Percentiles rank a stretch among this genome's conserved stretches.
Conservation (phyloP, 1,140 invertebrate genomes). For the Acyrthosiphon pisum region DNA sequence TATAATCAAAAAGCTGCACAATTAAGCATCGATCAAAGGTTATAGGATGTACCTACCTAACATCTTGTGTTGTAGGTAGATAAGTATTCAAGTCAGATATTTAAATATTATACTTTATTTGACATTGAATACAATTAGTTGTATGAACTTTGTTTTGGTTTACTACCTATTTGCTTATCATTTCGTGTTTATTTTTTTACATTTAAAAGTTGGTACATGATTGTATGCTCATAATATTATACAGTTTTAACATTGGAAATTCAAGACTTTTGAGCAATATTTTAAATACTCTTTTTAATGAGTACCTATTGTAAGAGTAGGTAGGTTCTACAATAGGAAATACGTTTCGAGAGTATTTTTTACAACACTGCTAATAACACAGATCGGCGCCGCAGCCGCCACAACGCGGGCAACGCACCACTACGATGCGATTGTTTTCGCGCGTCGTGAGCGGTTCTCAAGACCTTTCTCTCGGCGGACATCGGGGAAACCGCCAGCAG, state of each 20-base stretch:
- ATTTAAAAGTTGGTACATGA: neutral
- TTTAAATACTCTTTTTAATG: too few relatives aligned
- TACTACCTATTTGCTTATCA: neutral
- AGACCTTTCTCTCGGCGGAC: slow-evolving; percentile 15
- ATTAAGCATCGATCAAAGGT: neutral
- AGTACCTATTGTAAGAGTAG: too few relatives aligned
- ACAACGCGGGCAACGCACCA: neutral
- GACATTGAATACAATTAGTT: too few relatives aligned
- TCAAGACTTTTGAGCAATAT: too few relatives aligned
- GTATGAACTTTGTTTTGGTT: neutral
- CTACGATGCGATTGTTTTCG: slow-evolving; percentile 5
- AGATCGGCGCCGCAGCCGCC: neutral
- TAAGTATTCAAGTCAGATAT: too few relatives aligned
- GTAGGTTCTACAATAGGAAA: neutral
- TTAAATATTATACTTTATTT: too few relatives aligned
- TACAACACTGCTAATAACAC: neutral
- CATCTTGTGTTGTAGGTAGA: neutral
- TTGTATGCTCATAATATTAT: neutral
- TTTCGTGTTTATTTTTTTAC: neutral
- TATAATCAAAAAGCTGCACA: too few relatives aligned
- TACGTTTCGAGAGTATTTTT: neutral
- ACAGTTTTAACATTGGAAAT: neutral
- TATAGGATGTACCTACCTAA: neutral
- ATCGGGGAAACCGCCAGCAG: neutral
- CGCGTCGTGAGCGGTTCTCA: neutral